Conservation (phyloP, 2,888 invertebrate genomes). For the Hyalella azteca region DNA sequence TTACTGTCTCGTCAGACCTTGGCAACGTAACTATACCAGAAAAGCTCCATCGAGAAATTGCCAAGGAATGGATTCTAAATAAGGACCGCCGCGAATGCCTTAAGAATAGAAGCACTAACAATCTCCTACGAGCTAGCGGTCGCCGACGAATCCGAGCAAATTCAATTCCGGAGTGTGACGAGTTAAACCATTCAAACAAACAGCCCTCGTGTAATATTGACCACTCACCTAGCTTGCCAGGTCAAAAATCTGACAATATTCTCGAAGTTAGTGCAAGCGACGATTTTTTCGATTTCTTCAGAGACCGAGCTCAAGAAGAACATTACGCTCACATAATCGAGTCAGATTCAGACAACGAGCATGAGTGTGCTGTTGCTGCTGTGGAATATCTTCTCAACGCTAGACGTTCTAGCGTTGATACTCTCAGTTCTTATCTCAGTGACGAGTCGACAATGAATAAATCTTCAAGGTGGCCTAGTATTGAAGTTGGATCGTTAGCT, state of each 20-base stretch:
- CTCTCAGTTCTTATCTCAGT: background rate
- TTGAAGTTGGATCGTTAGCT: background rate
- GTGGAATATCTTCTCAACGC: constrained; percentile 15
- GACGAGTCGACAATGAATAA: background rate
- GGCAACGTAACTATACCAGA: background rate
- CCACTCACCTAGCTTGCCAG: background rate
- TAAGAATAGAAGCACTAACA: background rate
- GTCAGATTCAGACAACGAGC: constrained; percentile 11
- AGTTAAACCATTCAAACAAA: background rate
- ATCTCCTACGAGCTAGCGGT: background rate
- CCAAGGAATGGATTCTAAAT: background rate
- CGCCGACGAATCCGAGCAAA: constrained; percentile 31
- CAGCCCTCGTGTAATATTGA: background rate
- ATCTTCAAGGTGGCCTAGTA: background rate
- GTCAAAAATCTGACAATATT: background rate
- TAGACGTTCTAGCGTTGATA: background rate
- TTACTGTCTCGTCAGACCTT: background rate
- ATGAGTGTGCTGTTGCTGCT: background rate
- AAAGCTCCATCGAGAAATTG: constrained; percentile 6
- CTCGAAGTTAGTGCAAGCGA: background rate
- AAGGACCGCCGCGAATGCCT: background rate
- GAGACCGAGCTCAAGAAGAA: constrained; percentile 20
- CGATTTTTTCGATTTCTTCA: constrained; percentile 30
- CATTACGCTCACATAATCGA: constrained; percentile 32
- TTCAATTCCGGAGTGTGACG: constrained; percentile 29